Conservation (phyloP, 2,113 vertebrate species). For the Paradoxurus hermaphroditus region DNA sequence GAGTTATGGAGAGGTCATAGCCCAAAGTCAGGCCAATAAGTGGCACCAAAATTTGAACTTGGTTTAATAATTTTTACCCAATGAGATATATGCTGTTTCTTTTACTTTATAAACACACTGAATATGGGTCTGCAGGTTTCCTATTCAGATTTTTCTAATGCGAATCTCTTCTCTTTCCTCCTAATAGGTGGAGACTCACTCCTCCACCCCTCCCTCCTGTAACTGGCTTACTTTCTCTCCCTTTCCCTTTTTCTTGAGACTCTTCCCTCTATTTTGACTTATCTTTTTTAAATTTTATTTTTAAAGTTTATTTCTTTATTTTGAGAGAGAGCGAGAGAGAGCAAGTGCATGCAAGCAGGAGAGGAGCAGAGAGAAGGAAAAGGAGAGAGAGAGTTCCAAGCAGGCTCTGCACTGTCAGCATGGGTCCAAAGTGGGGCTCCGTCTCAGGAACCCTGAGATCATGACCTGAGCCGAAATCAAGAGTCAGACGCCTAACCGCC, state of each 20-base stretch:
- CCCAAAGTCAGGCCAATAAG: background rate
- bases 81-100: background rate
- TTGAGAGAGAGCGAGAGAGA: no score
- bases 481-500: no score
- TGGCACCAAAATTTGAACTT: background rate
- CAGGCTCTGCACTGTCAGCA: no score
- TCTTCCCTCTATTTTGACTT: background rate
- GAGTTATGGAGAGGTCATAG: background rate
- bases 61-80: background rate
- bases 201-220: fast-evolving
- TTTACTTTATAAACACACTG: background rate
- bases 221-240: background rate
- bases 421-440: no score
- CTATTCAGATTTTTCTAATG: background rate
- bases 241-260: background rate
- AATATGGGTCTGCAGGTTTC: background rate
- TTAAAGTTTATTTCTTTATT: no score
- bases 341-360: no score
- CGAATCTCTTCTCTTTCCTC: background rate
- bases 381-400: no score
- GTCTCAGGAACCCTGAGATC: no score
- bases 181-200: background rate
- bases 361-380: no score
- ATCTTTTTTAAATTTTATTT: background rate
- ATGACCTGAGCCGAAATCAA: no score